Conservation (phyloP, 2,113 vertebrate genomes). For the Lepus americanus region DNA sequence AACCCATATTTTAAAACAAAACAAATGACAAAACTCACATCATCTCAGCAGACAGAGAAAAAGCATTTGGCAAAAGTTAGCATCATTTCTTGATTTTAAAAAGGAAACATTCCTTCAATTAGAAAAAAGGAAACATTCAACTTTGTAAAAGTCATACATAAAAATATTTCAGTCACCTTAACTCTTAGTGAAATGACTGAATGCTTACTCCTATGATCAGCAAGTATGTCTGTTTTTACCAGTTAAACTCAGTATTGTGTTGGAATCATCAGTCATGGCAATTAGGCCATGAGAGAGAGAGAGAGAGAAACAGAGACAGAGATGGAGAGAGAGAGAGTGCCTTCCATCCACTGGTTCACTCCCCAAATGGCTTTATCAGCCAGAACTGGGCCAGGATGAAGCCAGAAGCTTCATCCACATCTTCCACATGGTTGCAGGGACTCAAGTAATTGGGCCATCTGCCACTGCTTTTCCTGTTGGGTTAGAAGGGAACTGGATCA, state of each 20-base stretch:
- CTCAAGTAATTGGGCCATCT: too few species aligned
- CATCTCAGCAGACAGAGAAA: background rate
- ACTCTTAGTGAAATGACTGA: background rate
- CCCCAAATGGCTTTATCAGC: too few species aligned
- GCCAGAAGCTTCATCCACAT: too few species aligned
- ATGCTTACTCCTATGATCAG: background rate
- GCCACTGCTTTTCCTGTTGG: too few species aligned
- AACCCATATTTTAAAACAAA: background rate
- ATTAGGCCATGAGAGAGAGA: background rate
- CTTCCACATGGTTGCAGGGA: too few species aligned
- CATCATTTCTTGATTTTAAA: background rate
- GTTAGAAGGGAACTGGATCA: too few species aligned
- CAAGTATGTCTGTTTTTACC: background rate
- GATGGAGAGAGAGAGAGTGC: too few species aligned
- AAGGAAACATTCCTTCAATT: background rate
- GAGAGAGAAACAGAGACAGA: too few species aligned
- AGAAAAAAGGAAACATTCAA: background rate
- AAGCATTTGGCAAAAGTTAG: background rate
- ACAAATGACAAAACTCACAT: background rate
- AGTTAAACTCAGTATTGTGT: background rate
- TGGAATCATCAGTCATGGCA: background rate
- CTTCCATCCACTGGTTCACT: too few species aligned
- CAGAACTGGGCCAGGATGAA: too few species aligned
- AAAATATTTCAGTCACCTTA: background rate
- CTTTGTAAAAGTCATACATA: background rate